Percentiles rank a stretch among this genome's conserved stretches.
These are phyloP conservation scores for Podarcis muralis DNA, from an alignment of 2,113 vertebrate genomes.

Conservation along the genomic window DNA sequence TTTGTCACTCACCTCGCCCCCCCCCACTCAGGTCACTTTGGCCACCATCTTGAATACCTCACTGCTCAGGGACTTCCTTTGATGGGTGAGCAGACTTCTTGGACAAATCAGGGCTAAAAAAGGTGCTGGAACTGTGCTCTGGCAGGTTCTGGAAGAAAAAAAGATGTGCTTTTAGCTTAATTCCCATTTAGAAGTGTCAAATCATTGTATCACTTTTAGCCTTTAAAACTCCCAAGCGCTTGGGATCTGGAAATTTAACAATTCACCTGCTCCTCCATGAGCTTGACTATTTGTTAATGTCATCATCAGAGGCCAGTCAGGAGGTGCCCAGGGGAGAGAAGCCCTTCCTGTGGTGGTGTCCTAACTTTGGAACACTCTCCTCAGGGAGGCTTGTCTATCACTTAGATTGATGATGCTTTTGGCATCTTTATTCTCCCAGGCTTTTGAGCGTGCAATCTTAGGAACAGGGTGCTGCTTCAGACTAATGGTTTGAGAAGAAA, in stretches of 20 bases:
- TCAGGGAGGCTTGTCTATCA: background rate
- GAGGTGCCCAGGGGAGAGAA: background rate
- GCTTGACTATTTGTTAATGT: no score
- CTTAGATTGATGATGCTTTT: background rate
- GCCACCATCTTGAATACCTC: no score
- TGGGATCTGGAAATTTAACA: background rate
- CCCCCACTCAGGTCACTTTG: no score
- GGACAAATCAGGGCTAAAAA: no score
- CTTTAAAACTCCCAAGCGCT: background rate
- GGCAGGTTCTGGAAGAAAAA: no score
- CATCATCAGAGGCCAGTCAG: background rate
- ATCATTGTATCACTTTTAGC: background rate
- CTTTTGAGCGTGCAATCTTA: background rate
- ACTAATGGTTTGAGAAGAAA: no score
- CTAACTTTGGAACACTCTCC: background rate
- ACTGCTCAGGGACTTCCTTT: no score
- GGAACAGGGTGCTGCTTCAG: background rate
- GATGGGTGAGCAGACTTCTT: no score
- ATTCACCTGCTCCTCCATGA: background rate
- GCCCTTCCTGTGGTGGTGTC: background rate
- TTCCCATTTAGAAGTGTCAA: background rate
- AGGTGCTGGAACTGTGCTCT: no score
- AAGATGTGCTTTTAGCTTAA: background rate
- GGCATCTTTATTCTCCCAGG: background rate
- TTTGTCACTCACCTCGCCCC: no score